These are phyloP conservation scores for Habrosyne pyritoides DNA, from an alignment of 2,888 invertebrate species.

Conservation along the genomic window DNA sequence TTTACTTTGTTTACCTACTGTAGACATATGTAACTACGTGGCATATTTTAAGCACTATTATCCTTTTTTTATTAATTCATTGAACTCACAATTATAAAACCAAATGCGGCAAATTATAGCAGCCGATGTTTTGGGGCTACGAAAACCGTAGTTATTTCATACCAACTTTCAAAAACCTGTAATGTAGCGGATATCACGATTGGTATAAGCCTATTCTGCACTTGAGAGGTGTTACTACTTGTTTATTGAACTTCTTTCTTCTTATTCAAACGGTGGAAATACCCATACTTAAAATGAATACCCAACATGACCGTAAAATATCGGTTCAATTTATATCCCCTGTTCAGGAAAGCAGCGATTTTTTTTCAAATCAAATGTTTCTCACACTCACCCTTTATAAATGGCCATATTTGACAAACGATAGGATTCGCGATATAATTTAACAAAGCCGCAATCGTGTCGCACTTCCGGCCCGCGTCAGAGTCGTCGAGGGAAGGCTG, in stretches of 20 bases:
- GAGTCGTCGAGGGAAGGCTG: not conserved
- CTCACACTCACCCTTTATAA: not conserved
- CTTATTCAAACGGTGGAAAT: not conserved
- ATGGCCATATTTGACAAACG: slow-evolving; percentile 5
- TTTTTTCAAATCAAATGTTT: not conserved
- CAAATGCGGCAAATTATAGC: too few relatives aligned
- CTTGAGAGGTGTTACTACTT: too few relatives aligned
- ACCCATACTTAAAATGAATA: not conserved
- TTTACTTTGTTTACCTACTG: not conserved
- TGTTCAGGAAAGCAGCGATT: not conserved
- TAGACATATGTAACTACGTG: not conserved
- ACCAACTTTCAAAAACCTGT: not conserved
- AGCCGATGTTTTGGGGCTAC: too few relatives aligned
- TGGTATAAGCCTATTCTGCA: too few relatives aligned
- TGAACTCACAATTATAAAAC: too few relatives aligned
- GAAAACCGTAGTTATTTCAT: not conserved
- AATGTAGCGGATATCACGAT: not conserved
- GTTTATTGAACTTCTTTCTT: too few relatives aligned
- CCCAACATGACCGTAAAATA: not conserved
- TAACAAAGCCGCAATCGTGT: slow-evolving; percentile 8
- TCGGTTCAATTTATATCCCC: not conserved
- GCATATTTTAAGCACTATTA: too few relatives aligned
- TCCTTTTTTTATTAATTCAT: too few relatives aligned
- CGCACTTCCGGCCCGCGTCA: not conserved
- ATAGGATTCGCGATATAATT: slow-evolving; percentile 10